Evolutionary conservation across 2,888 invertebrate species (phyloP).

Genomic region (Brachypterus glaber): DNA sequence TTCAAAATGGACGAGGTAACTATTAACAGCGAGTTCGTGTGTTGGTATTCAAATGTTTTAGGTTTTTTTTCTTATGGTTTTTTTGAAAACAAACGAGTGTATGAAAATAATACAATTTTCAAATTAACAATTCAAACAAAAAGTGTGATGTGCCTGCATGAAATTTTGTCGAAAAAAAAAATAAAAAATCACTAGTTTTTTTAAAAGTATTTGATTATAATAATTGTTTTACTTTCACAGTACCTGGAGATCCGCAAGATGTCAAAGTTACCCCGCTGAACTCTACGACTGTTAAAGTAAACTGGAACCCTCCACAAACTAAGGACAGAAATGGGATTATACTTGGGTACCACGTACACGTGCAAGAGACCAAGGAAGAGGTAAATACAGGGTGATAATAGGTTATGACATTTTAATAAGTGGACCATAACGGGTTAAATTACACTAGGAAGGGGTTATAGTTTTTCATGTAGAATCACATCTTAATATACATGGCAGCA

Average conservation of each 20-base stretch:
- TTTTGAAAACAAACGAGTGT: constrained; percentile 16
- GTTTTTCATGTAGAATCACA: no score
- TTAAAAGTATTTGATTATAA: constrained; percentile 16
- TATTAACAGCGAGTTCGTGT: constrained; percentile 43
- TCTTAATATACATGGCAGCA: no score
- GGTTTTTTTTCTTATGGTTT: constrained; percentile 26
- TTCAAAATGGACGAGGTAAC: constrained; percentile 40
- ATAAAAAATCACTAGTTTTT: constrained; percentile 6
- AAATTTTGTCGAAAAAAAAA: constrained; percentile 24
- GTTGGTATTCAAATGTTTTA: constrained; percentile 64
- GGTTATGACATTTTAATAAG: no score
- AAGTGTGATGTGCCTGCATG: constrained; percentile 40
- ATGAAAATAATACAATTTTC: no score
- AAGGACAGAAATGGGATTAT: constrained; percentile 93
- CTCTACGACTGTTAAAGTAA: constrained; percentile 90
- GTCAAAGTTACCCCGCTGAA: constrained; percentile 83
- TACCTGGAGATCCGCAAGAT: constrained; percentile 94
- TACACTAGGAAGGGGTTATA: no score
- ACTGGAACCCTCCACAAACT: constrained; percentile 88
- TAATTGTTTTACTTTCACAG: constrained; percentile 51
- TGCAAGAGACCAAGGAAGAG: constrained; percentile 82
- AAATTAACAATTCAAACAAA: constrained; percentile 27
- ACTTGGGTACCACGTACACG: constrained; percentile 92
- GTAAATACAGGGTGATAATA: constrained; percentile 49
- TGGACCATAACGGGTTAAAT: constrained; percentile 2